phyloP scores from a whole-genome alignment of 2,113 vertebrate species.

The Ancistrus triradiatus region DNA sequence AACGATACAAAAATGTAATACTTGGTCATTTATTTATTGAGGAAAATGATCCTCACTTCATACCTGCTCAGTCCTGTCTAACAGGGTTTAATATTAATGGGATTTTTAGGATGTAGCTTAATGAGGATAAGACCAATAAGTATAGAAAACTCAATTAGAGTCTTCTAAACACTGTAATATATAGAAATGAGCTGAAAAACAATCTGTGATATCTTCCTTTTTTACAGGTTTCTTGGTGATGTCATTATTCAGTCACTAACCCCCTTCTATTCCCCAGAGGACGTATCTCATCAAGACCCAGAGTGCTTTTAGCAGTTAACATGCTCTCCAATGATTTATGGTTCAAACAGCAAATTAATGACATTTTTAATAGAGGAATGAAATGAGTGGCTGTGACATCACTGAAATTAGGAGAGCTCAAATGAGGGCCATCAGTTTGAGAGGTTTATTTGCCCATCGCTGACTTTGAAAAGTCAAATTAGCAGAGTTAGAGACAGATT shows the following conservation, averaged over 20 bases:
- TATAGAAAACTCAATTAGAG: too few species aligned
- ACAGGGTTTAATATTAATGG: too few species aligned
- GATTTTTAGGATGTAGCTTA: too few species aligned
- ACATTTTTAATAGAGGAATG: constrained; percentile 60
- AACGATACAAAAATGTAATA: too few species aligned
- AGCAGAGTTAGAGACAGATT: constrained; percentile 3
- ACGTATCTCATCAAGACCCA: constrained; percentile 45
- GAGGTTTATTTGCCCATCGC: constrained; percentile 27
- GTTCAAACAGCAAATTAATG: constrained; percentile 62
- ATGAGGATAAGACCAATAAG: too few species aligned
- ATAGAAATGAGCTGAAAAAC: too few species aligned
- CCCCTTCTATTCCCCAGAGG: constrained; percentile 32
- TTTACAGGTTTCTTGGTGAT: constrained; percentile 18
- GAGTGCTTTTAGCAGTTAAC: constrained; percentile 32
- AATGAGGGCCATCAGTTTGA: constrained; percentile 55
- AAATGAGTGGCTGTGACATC: constrained; percentile 52
- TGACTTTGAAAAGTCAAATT: constrained; percentile 43
- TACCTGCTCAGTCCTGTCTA: too few species aligned
- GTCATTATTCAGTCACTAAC: constrained; percentile 34
- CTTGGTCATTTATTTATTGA: too few species aligned
- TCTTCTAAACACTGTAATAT: too few species aligned
- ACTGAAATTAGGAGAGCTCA: constrained; percentile 54
- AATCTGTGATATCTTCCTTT: too few species aligned
- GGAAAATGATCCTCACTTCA: too few species aligned
- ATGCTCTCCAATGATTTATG: constrained; percentile 56